phyloP scores from a whole-genome alignment of 2,797 vertebrate genomes.

The Luscinia megarhynchos region DNA sequence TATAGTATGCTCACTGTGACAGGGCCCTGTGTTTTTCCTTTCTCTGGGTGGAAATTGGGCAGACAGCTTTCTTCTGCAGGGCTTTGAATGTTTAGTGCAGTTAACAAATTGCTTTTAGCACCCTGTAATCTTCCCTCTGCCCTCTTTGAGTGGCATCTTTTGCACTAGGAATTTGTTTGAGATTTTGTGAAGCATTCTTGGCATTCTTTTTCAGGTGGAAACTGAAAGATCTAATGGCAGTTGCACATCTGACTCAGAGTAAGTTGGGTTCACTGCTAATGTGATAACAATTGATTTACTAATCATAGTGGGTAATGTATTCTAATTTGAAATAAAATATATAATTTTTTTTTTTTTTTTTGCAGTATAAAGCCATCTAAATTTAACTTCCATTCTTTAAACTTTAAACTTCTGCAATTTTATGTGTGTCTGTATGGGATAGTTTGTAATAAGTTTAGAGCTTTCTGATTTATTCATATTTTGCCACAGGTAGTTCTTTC shows the following conservation, averaged over 20 bases:
- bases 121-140: neutral
- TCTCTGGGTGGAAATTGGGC: neutral
- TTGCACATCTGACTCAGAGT: neutral
- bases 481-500: neutral
- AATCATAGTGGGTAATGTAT: neutral
- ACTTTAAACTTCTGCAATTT: neutral
- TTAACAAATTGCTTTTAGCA: neutral
- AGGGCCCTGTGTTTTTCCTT: neutral
- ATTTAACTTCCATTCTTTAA: neutral
- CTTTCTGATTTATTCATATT: neutral
- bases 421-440: neutral
- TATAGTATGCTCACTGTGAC: neutral
- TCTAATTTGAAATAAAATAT: neutral
- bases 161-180: neutral
- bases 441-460: neutral
- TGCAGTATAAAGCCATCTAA: neutral
- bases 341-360: neutral
- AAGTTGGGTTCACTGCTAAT: slow-evolving; percentile 36
- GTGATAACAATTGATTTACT: neutral
- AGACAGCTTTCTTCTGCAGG: neutral
- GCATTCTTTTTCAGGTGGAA: slow-evolving; percentile 3
- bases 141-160: neutral
- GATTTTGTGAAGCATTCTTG: neutral
- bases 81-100: neutral
- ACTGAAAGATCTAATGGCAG: rapidly evolving